Conservation (phyloP, 2,888 invertebrate genomes). For the Coleophora flavipennella region DNA sequence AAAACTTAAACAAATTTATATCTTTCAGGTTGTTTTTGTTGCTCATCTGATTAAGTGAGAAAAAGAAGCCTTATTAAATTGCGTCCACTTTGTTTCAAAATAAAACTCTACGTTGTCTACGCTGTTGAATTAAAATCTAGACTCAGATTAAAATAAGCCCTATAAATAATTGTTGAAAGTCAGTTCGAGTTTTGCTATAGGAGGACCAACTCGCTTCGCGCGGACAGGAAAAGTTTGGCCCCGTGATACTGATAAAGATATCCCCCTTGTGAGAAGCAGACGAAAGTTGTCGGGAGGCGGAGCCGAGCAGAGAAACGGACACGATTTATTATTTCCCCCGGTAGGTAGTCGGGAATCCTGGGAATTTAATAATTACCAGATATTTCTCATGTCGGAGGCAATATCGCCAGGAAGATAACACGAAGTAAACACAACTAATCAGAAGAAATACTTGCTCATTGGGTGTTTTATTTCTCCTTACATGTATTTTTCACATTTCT, state of each 20-base stretch:
- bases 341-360: conserved; percentile 28
- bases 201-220: conserved; percentile 36
- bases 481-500: too few species aligned
- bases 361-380: conserved; percentile 6
- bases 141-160: too few species aligned
- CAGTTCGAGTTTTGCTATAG: conserved; percentile 55
- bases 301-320: conserved; percentile 28
- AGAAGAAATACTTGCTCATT: too few species aligned
- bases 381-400: background rate
- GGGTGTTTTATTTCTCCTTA: too few species aligned
- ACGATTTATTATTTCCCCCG: conserved; percentile 51
- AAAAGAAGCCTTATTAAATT: too few species aligned
- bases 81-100: too few species aligned
- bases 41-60: background rate
- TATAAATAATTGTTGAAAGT: conserved; percentile 33
- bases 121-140: too few species aligned
- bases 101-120: too few species aligned
- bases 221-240: conserved; percentile 54
- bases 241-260: conserved; percentile 48
- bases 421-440: too few species aligned
- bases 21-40: conserved; percentile 14
- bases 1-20: conserved; percentile 27
- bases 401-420: background rate
- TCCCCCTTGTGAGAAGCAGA: conserved; percentile 49
- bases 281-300: conserved; percentile 41